phyloP scores from a whole-genome alignment of 1,140 invertebrate species.

The Oscheius sp. region DNA sequence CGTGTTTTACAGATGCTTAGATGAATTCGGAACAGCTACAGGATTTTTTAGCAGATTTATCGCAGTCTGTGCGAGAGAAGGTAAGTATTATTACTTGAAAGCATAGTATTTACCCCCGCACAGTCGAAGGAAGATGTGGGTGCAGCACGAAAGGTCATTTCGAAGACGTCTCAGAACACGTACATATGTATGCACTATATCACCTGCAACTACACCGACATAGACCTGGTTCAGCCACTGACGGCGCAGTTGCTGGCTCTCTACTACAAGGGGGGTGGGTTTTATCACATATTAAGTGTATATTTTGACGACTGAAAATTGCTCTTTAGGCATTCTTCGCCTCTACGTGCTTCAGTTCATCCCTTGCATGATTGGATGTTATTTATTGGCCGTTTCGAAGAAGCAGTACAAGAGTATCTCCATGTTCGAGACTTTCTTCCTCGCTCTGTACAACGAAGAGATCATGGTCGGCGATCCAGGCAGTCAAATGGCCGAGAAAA shows the following conservation, averaged over 20 bases:
- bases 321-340: constrained; percentile 34
- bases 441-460: constrained; percentile 59
- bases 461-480: constrained; percentile 51
- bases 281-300: constrained; percentile 17
- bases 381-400: constrained; percentile 46
- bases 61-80: constrained; percentile 1
- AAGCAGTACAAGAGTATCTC: constrained; percentile 42
- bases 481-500: constrained; percentile 12
- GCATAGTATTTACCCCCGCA: not conserved
- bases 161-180: constrained; percentile 35
- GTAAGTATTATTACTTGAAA: not conserved
- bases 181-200: constrained; percentile 51
- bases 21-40: constrained; percentile 42
- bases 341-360: constrained; percentile 54
- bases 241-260: constrained; percentile 54
- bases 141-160: constrained; percentile 15
- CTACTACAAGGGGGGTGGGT: constrained; percentile 53
- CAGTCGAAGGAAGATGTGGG: constrained; percentile 31
- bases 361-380: constrained; percentile 47
- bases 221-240: constrained; percentile 49
- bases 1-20: constrained; percentile 8
- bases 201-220: constrained; percentile 53
- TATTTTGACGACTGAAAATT: constrained; percentile 23
- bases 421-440: constrained; percentile 55
- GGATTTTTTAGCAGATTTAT: constrained; percentile 20